phyloP scores from a whole-genome alignment of 2,888 invertebrate genomes.

The Germaria angustata region DNA sequence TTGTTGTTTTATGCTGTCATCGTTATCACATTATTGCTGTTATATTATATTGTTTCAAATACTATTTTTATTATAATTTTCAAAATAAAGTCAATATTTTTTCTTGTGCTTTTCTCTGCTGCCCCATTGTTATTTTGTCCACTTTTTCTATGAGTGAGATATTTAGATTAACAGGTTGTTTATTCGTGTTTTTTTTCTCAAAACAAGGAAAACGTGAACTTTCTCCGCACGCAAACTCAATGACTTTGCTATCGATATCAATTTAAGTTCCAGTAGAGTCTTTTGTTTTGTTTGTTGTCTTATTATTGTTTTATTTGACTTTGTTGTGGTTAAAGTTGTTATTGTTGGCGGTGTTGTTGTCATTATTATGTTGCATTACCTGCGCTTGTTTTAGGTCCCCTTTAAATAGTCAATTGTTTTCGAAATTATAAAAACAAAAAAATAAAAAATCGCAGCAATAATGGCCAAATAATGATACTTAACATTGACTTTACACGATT shows the following conservation, averaged over 20 bases:
- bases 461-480: constrained; percentile 68
- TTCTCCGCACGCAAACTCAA: constrained; percentile 79
- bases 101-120: not conserved
- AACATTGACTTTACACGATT: constrained; percentile 79
- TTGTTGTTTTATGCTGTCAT: constrained; percentile 42
- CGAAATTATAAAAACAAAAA: constrained; percentile 27
- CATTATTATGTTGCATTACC: constrained; percentile 62
- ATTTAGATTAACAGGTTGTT: constrained; percentile 79
- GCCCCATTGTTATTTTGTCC: constrained; percentile 28
- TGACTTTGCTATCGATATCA: constrained; percentile 71
- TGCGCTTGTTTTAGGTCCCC: constrained; percentile 54
- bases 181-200: constrained; percentile 72
- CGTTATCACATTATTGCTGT: constrained; percentile 61
- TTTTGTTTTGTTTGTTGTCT: constrained; percentile 39
- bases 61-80: constrained; percentile 38
- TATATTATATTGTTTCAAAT: constrained; percentile 52
- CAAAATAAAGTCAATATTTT: constrained; percentile 29
- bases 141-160: constrained; percentile 73
- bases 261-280: constrained; percentile 31
- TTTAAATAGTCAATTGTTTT: constrained; percentile 59
- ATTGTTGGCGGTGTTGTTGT: constrained; percentile 32
- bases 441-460: constrained; percentile 23
- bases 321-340: constrained; percentile 41
- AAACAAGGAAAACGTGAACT: constrained; percentile 78
- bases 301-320: constrained; percentile 48